Percentiles rank a stretch among this genome's conserved stretches.
Evolutionary conservation across 2,888 invertebrate species (phyloP).

Genomic region (Leptinotarsa tumamoca): DNA sequence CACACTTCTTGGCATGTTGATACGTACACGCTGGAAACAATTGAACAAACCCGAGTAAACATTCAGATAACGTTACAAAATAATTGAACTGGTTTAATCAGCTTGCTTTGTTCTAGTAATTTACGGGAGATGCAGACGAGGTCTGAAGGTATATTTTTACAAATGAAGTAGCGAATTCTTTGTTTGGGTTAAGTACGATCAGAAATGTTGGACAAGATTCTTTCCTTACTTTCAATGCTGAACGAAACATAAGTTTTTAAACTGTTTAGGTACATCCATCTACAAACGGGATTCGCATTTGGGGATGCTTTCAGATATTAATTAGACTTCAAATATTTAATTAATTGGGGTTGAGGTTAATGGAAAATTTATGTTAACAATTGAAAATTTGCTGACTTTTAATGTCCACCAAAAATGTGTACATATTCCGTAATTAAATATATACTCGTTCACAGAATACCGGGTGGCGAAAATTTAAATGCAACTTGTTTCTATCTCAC

Average conservation of each 20-base stretch:
- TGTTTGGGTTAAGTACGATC: constrained; percentile 3
- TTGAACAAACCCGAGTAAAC: constrained; percentile 43
- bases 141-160: constrained; percentile 3
- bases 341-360: too few species aligned
- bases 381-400: too few species aligned
- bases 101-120: constrained; percentile 29
- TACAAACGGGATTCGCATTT: too few species aligned
- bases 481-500: too few species aligned
- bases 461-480: too few species aligned
- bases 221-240: not conserved
- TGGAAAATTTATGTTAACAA: too few species aligned
- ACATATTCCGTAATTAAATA: too few species aligned
- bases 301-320: too few species aligned
- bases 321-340: too few species aligned
- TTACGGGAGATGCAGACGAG: constrained; percentile 24
- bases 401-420: too few species aligned
- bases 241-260: not conserved
- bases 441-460: too few species aligned
- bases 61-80: constrained; percentile 41
- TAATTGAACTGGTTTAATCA: constrained; percentile 37
- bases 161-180: constrained; percentile 10
- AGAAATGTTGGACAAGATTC: not conserved
- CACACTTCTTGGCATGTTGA: constrained; percentile 49
- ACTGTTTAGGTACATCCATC: not conserved
- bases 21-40: constrained; percentile 45